These are phyloP conservation scores for Pelobates fuscus DNA, from an alignment of 2,113 vertebrate species.

Conservation along the genomic window DNA sequence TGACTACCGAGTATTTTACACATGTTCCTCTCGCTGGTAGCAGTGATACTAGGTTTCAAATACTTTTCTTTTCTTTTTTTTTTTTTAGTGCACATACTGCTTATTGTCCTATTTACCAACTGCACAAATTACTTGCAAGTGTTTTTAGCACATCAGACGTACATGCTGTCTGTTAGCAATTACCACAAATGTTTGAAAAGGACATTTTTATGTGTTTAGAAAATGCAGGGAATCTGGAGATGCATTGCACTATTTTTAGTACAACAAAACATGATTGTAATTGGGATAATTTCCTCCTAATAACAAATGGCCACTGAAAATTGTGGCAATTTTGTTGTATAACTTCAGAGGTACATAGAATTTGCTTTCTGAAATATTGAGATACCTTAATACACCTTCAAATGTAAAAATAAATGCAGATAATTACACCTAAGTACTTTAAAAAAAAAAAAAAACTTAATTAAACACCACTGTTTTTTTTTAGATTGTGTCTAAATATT, in stretches of 20 bases:
- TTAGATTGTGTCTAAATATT: no score
- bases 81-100: slow-evolving; percentile 33
- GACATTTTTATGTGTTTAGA: slow-evolving; percentile 37
- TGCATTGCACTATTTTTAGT: slow-evolving; percentile 41
- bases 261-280: slow-evolving; percentile 24
- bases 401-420: no score
- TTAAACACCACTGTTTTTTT: no score
- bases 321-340: not conserved
- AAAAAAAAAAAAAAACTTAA: no score
- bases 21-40: slow-evolving; percentile 27
- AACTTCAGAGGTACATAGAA: slow-evolving; percentile 17
- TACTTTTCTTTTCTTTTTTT: slow-evolving; percentile 29
- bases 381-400: slow-evolving; percentile 40
- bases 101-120: slow-evolving; percentile 51
- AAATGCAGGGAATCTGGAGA: slow-evolving; percentile 39
- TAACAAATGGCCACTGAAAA: slow-evolving; percentile 32
- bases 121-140: slow-evolving; percentile 49
- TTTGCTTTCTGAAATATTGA: slow-evolving; percentile 26
- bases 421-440: no score
- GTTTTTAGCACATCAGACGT: slow-evolving; percentile 41
- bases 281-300: slow-evolving; percentile 46
- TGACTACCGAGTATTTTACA: slow-evolving; percentile 33
- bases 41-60: slow-evolving; percentile 14
- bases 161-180: slow-evolving; percentile 49
- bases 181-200: slow-evolving; percentile 38